Conservation (phyloP, 2,113 vertebrate genomes). For the Gambusia holbrooki region DNA sequence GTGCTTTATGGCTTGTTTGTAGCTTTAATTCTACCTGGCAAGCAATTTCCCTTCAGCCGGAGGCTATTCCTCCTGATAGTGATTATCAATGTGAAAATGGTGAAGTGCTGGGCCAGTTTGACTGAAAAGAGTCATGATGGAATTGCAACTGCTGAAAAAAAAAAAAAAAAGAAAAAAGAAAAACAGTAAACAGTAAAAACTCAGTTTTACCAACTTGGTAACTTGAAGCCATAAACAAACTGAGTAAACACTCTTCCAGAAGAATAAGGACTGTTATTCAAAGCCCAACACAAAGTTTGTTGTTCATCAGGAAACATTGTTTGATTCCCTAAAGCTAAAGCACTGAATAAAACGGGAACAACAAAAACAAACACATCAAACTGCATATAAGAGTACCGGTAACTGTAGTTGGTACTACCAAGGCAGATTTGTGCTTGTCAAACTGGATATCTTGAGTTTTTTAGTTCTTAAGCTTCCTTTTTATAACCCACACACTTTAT, state of each 20-base stretch:
- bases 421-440: neutral
- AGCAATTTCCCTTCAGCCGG: neutral
- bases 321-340: neutral
- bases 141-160: neutral
- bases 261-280: neutral
- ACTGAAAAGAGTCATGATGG: neutral
- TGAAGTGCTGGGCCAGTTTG: neutral
- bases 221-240: neutral
- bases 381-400: too few relatives aligned
- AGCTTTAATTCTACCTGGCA: neutral
- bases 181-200: too few relatives aligned
- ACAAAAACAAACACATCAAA: too few relatives aligned
- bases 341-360: too few relatives aligned
- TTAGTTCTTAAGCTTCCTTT: neutral
- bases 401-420: neutral
- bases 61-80: neutral
- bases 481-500: neutral
- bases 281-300: neutral
- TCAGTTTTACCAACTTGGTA: neutral
- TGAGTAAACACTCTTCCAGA: neutral
- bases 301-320: neutral
- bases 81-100: neutral
- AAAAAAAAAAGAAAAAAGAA: neutral
- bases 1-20: neutral
- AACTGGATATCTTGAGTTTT: neutral